Evolutionary conservation across 2,888 invertebrate genomes (phyloP).

Genomic region (Entomobrya multifasciata): DNA sequence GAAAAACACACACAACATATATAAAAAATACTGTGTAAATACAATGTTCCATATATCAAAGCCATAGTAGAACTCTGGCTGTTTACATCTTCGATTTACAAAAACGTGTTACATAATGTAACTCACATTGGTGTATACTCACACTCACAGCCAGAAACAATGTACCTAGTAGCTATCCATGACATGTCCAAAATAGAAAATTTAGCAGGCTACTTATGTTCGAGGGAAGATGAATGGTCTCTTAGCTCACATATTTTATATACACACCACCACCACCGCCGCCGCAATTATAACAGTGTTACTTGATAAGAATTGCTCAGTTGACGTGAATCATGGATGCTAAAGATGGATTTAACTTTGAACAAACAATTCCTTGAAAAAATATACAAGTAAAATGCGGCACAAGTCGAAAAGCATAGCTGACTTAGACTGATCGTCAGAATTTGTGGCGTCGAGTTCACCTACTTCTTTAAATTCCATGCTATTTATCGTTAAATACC

Average conservation of each 20-base stretch:
- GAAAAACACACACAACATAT: neutral
- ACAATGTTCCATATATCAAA: no score
- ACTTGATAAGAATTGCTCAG: neutral
- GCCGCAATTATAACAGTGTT: no score
- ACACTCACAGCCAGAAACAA: no score
- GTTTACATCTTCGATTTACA: no score
- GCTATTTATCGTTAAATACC: neutral
- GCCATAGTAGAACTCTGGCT: no score
- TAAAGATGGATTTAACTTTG: neutral
- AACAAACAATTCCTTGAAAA: neutral
- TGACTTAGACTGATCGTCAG: neutral
- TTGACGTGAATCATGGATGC: neutral
- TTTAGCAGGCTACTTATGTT: constrained; percentile 4
- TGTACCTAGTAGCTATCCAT: no score
- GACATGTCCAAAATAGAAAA: neutral
- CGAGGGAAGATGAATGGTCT: constrained; percentile 1
- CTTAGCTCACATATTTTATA: constrained; percentile 33
- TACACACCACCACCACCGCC: neutral
- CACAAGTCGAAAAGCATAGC: neutral
- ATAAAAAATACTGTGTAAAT: no score
- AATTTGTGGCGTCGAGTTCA: neutral
- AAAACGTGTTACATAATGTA: no score
- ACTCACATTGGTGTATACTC: no score
- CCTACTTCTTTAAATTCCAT: no score
- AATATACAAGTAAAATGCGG: neutral